Percentiles rank a stretch among this genome's conserved stretches.
Evolutionary conservation across 64 coral and sea anemone species (phyloP).

Genomic region (Porites australiensis): DNA sequence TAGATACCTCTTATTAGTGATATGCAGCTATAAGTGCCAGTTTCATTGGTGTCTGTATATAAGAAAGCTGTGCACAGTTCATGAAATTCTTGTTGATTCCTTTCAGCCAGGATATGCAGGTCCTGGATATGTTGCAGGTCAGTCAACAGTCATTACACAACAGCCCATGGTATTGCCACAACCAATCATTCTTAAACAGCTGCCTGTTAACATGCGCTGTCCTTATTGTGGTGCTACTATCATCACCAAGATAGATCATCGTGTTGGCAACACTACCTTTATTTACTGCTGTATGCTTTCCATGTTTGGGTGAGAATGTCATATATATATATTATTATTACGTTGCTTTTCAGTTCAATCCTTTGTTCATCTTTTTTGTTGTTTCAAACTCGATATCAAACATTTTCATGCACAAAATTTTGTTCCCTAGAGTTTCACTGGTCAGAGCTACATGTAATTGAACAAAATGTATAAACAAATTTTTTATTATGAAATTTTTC

Average conservation of each 20-base stretch:
- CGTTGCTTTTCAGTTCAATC: too few relatives aligned
- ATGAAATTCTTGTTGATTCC: background rate
- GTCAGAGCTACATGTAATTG: too few relatives aligned
- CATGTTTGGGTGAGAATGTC: conserved; percentile 21
- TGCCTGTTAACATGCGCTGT: conserved; percentile 32
- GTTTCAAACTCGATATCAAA: too few relatives aligned
- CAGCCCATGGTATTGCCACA: conserved; percentile 29
- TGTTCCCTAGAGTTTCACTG: too few relatives aligned
- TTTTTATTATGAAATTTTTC: too few relatives aligned
- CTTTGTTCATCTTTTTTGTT: too few relatives aligned
- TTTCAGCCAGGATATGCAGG: conserved; percentile 26
- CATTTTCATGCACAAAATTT: too few relatives aligned
- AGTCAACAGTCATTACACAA: conserved; percentile 36
- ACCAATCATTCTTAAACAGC: conserved; percentile 33
- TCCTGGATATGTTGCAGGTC: conserved; percentile 16
- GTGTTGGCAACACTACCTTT: conserved; percentile 31
- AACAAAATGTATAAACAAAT: too few relatives aligned
- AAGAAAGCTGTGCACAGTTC: background rate
- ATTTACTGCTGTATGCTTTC: conserved; percentile 25
- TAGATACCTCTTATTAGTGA: too few relatives aligned
- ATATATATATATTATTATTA: background rate
- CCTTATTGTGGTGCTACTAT: conserved; percentile 40
- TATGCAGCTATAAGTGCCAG: too few relatives aligned
- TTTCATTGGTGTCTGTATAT: too few relatives aligned
- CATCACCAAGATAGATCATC: conserved; percentile 32